Evolutionary conservation across 2,113 vertebrate species (phyloP), one percentile per base, ranked within the genome.

Genomic region (Rhynchomys soricoides): DNA sequence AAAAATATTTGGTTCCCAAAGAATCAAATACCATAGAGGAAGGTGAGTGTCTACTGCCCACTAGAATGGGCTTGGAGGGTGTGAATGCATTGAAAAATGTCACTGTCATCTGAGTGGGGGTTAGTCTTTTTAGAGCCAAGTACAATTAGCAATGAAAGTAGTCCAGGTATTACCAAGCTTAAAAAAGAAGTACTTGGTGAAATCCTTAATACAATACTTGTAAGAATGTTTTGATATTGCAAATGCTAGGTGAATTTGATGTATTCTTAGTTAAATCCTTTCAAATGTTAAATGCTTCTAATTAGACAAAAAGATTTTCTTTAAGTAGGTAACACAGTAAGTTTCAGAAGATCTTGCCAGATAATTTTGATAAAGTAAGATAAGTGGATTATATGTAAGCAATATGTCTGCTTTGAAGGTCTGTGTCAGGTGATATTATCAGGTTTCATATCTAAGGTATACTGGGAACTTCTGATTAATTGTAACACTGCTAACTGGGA

Each of bases 1-100:
- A 97, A 96, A 98, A 98, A 97, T 97, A 95, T 97, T 98, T 96
- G 95, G 85, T 97, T 85, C 78, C 92, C 97, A 59, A 52, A 97
- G 71, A 40, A n/a, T 97, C 92, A 95, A 95, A 62, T 89, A 50
- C 45, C 34, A 2, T 71, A 68, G 43, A 91, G 19, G 29, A 95
- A 74, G 50, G 59, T 64, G 89, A 48, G 93, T 98, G 40, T 98
- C 97, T 62, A 13, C 29, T 48, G 93, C 97, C 90, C 95, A 96
- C 97, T 98, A 98, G 95, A 31, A 2, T 93, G 96, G 78, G 94
- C 97, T 93, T 97, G 95, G 71, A 96, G 90, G 96, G 75, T 88
- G 96, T 86, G 82, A 97, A 40, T 94, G 71, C 97, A 70, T 12
- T 97, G 64, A 91, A 82, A 59, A 95, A 83, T 48, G 5, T 95